Conservation (phyloP, 2,113 vertebrate species). For the Coracopsis vasa region DNA sequence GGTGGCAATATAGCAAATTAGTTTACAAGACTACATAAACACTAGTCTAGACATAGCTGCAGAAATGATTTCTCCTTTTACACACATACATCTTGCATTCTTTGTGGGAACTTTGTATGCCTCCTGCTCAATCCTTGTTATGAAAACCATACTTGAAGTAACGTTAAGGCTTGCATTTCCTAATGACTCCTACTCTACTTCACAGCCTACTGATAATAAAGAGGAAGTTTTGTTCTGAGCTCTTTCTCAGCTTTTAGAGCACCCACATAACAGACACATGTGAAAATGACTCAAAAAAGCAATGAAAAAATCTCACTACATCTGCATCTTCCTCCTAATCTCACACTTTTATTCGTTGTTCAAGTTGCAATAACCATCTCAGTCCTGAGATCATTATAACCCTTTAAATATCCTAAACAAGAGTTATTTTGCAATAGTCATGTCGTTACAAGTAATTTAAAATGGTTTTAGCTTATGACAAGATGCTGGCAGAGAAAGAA, state of each 20-base stretch:
- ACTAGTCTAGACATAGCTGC: neutral
- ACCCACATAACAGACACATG: neutral
- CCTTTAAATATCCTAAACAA: neutral
- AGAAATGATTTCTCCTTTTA: neutral
- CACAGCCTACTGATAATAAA: neutral
- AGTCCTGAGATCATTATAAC: neutral
- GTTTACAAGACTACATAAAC: neutral
- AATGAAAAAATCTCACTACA: neutral
- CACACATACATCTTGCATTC: neutral
- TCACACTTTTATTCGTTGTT: neutral
- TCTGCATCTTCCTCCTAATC: neutral
- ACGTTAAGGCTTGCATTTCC: neutral
- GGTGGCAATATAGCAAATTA: neutral
- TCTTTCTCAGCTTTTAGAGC: neutral
- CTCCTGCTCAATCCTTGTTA: conserved; percentile 1
- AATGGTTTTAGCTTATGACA: neutral
- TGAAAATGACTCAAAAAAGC: conserved; percentile 37
- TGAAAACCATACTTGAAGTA: conserved; percentile 15
- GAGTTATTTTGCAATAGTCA: neutral
- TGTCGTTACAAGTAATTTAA: neutral
- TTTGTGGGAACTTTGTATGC: neutral
- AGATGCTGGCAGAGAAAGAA: neutral
- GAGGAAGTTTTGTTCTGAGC: conserved; percentile 2
- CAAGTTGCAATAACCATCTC: neutral
- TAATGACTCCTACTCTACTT: neutral